Evolutionary conservation across 1,140 invertebrate genomes (phyloP).

Genomic region (Drosophila ficusphila): DNA sequence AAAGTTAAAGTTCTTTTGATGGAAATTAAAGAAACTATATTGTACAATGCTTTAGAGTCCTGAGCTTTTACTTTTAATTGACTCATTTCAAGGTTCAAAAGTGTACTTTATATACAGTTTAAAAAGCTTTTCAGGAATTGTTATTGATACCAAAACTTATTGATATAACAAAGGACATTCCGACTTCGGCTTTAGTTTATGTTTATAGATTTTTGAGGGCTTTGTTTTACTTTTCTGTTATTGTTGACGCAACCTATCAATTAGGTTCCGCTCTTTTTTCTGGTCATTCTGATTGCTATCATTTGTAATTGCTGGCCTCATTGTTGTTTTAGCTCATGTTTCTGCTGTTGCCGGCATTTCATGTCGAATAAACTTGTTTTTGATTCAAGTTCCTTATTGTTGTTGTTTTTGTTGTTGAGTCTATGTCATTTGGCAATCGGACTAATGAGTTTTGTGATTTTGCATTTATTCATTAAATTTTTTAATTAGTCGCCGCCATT

Average conservation of each 20-base stretch:
- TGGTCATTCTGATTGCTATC: conserved; percentile 30
- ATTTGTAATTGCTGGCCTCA: conserved; percentile 19
- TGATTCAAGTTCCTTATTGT: conserved; percentile 26
- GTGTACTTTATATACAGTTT: too few relatives aligned
- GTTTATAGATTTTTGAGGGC: neutral
- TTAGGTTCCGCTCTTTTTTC: conserved; percentile 51
- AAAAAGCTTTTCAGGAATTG: too few relatives aligned
- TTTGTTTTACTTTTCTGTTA: neutral
- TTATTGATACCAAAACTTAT: neutral
- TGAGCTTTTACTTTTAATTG: too few relatives aligned
- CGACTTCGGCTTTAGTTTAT: neutral
- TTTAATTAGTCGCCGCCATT: conserved; percentile 74
- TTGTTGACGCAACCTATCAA: conserved; percentile 48
- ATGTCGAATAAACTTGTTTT: conserved; percentile 41
- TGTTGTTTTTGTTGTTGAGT: conserved; percentile 42
- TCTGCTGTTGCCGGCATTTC: conserved; percentile 23
- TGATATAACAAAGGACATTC: conserved; percentile 3
- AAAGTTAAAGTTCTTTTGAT: too few relatives aligned
- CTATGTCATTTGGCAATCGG: conserved; percentile 59
- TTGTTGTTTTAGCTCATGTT: conserved; percentile 28
- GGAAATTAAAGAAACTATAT: too few relatives aligned
- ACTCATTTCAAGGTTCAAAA: too few relatives aligned
- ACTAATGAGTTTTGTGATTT: conserved; percentile 81
- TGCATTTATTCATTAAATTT: conserved; percentile 78
- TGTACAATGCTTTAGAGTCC: too few relatives aligned